These are phyloP conservation scores for Shargacucullia verbasci DNA, from an alignment of 2,888 invertebrate species.

Conservation along the genomic window DNA sequence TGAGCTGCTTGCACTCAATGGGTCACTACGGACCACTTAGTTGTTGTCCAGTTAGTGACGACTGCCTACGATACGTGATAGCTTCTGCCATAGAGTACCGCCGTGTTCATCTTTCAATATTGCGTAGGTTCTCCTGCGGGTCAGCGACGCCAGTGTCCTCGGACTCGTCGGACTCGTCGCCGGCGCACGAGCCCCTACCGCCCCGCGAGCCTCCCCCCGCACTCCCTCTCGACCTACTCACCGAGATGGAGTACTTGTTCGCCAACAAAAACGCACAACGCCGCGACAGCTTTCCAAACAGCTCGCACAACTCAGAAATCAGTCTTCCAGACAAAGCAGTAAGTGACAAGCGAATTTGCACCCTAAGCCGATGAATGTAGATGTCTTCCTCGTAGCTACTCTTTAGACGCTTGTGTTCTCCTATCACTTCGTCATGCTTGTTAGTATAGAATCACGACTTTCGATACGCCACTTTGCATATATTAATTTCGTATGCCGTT, in stretches of 20 bases:
- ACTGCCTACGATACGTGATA: no score
- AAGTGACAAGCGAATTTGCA: conserved; percentile 61
- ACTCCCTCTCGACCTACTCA: conserved; percentile 80
- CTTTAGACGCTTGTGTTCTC: conserved; percentile 60
- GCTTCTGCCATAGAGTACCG: no score
- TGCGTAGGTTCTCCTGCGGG: conserved; percentile 79
- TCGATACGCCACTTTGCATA: conserved; percentile 58
- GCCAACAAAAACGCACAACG: conserved; percentile 67
- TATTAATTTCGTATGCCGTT: conserved; percentile 40
- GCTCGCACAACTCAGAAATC: conserved; percentile 68
- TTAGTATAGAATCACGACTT: conserved; percentile 59
- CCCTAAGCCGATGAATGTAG: conserved; percentile 44
- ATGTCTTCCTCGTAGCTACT: conserved; percentile 46
- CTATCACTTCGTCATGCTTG: conserved; percentile 57
- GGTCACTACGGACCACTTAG: no score
- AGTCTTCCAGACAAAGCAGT: conserved; percentile 79
- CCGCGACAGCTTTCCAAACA: conserved; percentile 76
- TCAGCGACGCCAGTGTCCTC: conserved; percentile 83
- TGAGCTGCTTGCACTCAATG: no score
- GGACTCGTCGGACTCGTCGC: conserved; percentile 77
- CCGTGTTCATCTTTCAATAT: background rate
- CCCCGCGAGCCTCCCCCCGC: conserved; percentile 69
- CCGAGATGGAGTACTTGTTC: conserved; percentile 83
- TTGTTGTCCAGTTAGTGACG: no score
- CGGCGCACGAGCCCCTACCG: conserved; percentile 65